Percentiles rank a stretch among this genome's conserved stretches.
These are phyloP conservation scores for Oophaga sylvatica DNA, from an alignment of 2,797 vertebrate species.

Conservation along the genomic window DNA sequence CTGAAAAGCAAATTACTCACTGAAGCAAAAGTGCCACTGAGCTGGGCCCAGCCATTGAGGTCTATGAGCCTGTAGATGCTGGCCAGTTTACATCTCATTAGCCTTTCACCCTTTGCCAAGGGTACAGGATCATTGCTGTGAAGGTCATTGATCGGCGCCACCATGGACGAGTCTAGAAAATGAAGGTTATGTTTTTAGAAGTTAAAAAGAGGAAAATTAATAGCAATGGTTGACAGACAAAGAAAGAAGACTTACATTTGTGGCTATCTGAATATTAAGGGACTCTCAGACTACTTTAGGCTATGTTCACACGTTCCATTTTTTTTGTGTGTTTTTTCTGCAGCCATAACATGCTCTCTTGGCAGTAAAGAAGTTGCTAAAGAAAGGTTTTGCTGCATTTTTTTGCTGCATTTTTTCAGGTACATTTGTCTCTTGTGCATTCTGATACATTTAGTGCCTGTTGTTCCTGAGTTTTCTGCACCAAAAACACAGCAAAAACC, in stretches of 20 bases:
- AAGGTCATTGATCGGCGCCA: constrained; percentile 92
- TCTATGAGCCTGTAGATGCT: constrained; percentile 91
- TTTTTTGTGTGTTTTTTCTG: no score
- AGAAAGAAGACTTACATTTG: not conserved
- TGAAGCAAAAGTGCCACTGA: constrained; percentile 84
- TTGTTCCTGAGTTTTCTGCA: no score
- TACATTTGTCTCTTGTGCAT: no score
- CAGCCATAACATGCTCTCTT: no score
- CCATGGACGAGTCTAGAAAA: constrained; percentile 81
- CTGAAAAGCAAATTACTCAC: constrained; percentile 71
- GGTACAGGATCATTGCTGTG: constrained; percentile 81
- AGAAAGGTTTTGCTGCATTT: no score
- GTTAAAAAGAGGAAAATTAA: not conserved
- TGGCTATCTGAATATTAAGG: no score
- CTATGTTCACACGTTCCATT: no score
- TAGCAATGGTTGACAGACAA: not conserved
- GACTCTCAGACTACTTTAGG: no score
- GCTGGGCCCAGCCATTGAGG: constrained; percentile 90
- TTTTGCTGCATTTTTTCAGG: no score
- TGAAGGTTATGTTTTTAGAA: not conserved
- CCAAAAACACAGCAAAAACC: no score
- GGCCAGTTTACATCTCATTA: constrained; percentile 94
- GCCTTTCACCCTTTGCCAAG: constrained; percentile 89
- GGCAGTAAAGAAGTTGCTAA: no score
- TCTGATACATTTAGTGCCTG: no score